Conservation (phyloP, 1,140 invertebrate genomes). For the Drosophila teissieri region DNA sequence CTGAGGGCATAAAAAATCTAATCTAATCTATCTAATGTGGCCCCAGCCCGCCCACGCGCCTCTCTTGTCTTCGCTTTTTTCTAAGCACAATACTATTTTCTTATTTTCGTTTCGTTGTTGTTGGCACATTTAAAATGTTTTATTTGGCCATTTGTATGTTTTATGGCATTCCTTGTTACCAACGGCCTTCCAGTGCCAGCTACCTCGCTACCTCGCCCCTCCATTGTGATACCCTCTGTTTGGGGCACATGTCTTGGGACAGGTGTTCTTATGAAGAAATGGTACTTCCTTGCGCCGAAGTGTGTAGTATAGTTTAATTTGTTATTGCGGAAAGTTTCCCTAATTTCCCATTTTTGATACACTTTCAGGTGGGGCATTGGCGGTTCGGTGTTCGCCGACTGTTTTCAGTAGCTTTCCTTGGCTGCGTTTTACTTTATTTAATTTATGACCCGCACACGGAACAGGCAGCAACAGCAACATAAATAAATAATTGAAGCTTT, state of each 20-base stretch:
- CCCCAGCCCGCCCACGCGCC: slow-evolving; percentile 1
- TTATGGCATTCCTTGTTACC: slow-evolving; percentile 78
- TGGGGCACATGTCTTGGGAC: neutral
- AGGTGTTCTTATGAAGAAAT: neutral
- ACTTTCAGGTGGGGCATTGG: neutral
- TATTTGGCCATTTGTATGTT: slow-evolving; percentile 83
- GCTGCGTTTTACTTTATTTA: slow-evolving; percentile 56
- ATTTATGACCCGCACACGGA: slow-evolving; percentile 53
- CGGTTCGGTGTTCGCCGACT: neutral
- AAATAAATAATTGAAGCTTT: slow-evolving; percentile 65
- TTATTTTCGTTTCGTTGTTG: slow-evolving; percentile 66
- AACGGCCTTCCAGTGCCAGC: slow-evolving; percentile 14
- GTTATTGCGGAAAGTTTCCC: too few relatives aligned
- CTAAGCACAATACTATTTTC: slow-evolving; percentile 79
- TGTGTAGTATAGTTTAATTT: too few relatives aligned
- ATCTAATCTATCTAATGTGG: slow-evolving; percentile 70
- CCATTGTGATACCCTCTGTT: slow-evolving; percentile 8
- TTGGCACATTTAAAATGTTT: slow-evolving; percentile 83
- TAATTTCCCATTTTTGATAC: too few relatives aligned
- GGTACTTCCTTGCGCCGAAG: too few relatives aligned
- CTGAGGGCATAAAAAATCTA: slow-evolving; percentile 65
- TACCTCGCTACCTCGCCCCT: neutral
- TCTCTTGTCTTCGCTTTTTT: slow-evolving; percentile 24
- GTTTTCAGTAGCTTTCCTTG: neutral
- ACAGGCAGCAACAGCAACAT: slow-evolving; percentile 46